Conservation (phyloP, 2,888 invertebrate species). For the Melitaea athalia region DNA sequence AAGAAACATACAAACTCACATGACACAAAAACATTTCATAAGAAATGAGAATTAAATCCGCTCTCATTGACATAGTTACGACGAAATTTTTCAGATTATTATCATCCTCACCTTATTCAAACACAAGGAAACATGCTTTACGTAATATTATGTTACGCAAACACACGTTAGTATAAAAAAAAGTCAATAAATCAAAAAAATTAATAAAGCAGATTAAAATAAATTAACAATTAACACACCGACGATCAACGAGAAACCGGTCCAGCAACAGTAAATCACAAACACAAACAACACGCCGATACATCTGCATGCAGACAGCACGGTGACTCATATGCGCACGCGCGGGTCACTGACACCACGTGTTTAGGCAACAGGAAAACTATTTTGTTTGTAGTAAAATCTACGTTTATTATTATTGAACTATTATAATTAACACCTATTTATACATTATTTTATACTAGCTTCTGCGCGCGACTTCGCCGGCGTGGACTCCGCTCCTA, state of each 20-base stretch:
- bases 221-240: not conserved
- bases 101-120: too few species aligned
- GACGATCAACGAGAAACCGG: constrained; percentile 4
- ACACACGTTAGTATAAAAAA: not conserved
- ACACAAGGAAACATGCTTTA: too few species aligned
- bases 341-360: constrained; percentile 20
- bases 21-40: too few species aligned
- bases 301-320: constrained; percentile 9
- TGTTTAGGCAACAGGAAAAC: constrained; percentile 5
- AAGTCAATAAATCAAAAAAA: not conserved
- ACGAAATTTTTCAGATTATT: too few species aligned
- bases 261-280: constrained; percentile 6
- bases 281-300: constrained; percentile 5
- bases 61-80: too few species aligned
- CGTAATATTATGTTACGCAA: not conserved
- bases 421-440: too few species aligned
- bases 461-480: too few species aligned
- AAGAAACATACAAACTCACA: too few species aligned
- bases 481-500: too few species aligned
- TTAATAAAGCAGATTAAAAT: not conserved
- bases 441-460: too few species aligned
- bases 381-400: not conserved
- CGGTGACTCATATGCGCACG: constrained; percentile 13
- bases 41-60: too few species aligned
- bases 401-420: not conserved